These are phyloP conservation scores for Gymnodraco acuticeps DNA, from an alignment of 2,797 vertebrate species.

Conservation along the genomic window DNA sequence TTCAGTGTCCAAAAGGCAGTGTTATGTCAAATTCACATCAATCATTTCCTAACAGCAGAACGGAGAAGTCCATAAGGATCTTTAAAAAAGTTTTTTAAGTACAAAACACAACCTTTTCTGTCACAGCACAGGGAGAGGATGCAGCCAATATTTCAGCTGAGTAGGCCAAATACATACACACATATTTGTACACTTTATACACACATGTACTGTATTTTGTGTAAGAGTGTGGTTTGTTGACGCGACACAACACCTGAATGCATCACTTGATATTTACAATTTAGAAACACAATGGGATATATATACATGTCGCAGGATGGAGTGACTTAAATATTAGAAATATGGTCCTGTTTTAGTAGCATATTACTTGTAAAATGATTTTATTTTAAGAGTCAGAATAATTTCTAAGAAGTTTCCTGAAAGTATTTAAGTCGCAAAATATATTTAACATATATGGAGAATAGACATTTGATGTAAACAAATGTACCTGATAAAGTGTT, in stretches of 20 bases:
- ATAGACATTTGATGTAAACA: no score
- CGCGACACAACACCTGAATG: slow-evolving; percentile 49
- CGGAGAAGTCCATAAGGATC: slow-evolving; percentile 18
- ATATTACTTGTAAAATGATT: background rate
- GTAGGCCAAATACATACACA: slow-evolving; percentile 35
- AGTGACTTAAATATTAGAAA: slow-evolving; percentile 38
- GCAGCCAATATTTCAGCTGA: background rate
- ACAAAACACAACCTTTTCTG: slow-evolving; percentile 13
- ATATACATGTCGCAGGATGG: slow-evolving; percentile 29
- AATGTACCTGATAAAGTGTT: no score
- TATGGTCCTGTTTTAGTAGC: background rate
- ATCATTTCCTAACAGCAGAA: slow-evolving; percentile 15
- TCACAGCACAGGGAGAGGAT: slow-evolving; percentile 5
- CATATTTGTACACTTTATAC: slow-evolving; percentile 37
- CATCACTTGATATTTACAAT: slow-evolving; percentile 52
- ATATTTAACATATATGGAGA: no score
- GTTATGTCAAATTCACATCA: slow-evolving; percentile 71
- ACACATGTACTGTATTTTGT: slow-evolving; percentile 15
- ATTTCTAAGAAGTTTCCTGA: background rate
- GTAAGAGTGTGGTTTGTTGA: slow-evolving; percentile 23
- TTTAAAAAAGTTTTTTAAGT: slow-evolving; percentile 12
- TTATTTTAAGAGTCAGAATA: background rate
- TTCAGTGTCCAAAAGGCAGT: slow-evolving; percentile 91
- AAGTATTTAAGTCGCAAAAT: no score
- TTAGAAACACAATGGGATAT: slow-evolving; percentile 38